Base-by-base conservation (phyloP, 2,888 invertebrate species). In the Plagodis pulveraria region DNA sequence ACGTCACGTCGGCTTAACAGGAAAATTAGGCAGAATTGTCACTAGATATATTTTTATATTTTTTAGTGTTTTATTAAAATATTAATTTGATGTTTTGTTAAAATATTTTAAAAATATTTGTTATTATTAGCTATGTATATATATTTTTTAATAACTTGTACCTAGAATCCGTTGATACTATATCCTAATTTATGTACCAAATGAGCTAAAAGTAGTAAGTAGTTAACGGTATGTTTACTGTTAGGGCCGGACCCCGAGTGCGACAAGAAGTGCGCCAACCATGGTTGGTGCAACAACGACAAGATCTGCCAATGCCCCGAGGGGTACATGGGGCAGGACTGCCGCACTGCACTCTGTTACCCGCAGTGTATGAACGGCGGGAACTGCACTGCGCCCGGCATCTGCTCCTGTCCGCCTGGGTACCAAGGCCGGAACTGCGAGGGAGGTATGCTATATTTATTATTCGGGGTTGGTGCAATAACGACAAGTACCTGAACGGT, bases 331-430 rank as follows among this genome's bases (percentile, higher is more conserved):
- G 98, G 98, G 4, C 97, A 96, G 74, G 96, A 97, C 81, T 98
- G 98, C 74, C 95, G 96, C 78, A 97, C 96, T 65, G 98, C 98
- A 40, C 93, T 98, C 42, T 98, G 98, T 80, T 98, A 97, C 90
- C 98, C 98, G 36, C 96, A 97, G 78, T 98, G 98, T 79, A 96
- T 98, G 95, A 98, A 98, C 86, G 97, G 97, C 6, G 98, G 98
- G 7, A 97, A 96, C 79, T 98, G 98, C 82, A 97, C 97, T 12
- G 96, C 97, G 35, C 98, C 98, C 5, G 98, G 98, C 0, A 93
- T 96, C 5, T 98, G 98, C 83, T 96, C 96, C 64, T 98, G 98
- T 76, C 97, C 96, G 10, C 93, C 95, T n/a, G 98, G 98, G 9
- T 98, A 97, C 87, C 98, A 98, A 90, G 98, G 98, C 47, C 93